Evolutionary conservation across 2,797 vertebrate species (phyloP).

Genomic region (Leptoclinus maculatus): DNA sequence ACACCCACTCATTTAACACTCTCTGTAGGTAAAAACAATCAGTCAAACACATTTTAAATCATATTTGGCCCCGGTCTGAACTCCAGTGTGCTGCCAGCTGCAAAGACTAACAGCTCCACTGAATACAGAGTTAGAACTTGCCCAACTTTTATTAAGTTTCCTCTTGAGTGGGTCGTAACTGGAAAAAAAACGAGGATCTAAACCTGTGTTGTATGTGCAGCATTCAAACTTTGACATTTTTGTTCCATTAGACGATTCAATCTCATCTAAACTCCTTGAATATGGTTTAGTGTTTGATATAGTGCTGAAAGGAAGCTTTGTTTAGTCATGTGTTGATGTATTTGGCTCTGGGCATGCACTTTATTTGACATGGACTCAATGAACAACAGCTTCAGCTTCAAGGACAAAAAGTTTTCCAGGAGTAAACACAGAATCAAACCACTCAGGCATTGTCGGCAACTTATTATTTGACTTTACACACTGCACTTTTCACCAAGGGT

Average conservation of each 20-base stretch:
- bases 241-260: constrained; percentile 7
- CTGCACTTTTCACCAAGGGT: constrained; percentile 27
- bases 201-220: constrained; percentile 27
- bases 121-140: constrained; percentile 29
- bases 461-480: constrained; percentile 35
- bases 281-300: constrained; percentile 33
- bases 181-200: constrained; percentile 21
- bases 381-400: constrained; percentile 57
- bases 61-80: constrained; percentile 24
- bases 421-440: constrained; percentile 48
- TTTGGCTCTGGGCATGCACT: constrained; percentile 47
- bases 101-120: constrained; percentile 23
- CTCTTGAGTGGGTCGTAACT: constrained; percentile 14
- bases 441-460: constrained; percentile 12
- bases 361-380: constrained; percentile 64
- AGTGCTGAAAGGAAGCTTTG: constrained; percentile 51
- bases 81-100: constrained; percentile 16
- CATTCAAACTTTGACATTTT: constrained; percentile 24
- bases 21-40: constrained; percentile 10
- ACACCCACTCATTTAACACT: not conserved
- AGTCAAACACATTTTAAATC: constrained; percentile 14
- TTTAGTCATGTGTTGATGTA: constrained; percentile 36
- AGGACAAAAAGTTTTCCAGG: constrained; percentile 18
- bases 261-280: constrained; percentile 30
- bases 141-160: constrained; percentile 48